Evolutionary conservation across 2,888 invertebrate species (phyloP), one percentile per base, ranked within the genome.

Genomic region (Celastrina argiolus): DNA sequence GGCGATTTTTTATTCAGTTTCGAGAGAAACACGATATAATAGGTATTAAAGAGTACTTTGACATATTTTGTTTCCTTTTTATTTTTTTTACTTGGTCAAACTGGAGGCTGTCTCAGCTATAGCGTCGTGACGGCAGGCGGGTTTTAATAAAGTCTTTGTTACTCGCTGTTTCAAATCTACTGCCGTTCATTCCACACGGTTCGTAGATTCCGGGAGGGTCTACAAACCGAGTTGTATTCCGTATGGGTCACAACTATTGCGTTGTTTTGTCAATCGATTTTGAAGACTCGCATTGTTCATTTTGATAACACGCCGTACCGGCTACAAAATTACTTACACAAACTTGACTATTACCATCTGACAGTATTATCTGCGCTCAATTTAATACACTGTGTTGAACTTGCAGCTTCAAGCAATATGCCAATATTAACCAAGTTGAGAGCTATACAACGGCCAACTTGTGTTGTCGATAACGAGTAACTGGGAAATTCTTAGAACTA

Each of bases 341-440:
- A 61, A 36, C 58, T 36, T 61, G 36, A 36, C 36, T 18, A 18
- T 63, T 31, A 34, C 41, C 63, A 63, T 63, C 39, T 56, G 58
- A 41, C 58, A 26, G 56, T 31, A 42, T 41, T 66, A 42, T 58
- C 58, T 42, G 66, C 51, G 61, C 61, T 61, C 39, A 66, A 66
- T 59, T 41, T 58, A 58, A 66, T 66, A 66, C 58, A 59, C 66
- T 61, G 18, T 18, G 39, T 36, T 39, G 61, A 61, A 61, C 36
- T 61, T 61, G 36, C 36, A 36, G 61, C 61, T 56, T 65, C 28
- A 28, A 65, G 63, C 65, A 69, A 67, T 64, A 68, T 68, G 67
- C 68, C 69, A 67, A 69, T 68, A 69, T 68, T 69, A 68, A 69
- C 65, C 56, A 56, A 67, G 58, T 68, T 64, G 61, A 61, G 61